These are phyloP conservation scores for Euplagia quadripunctaria DNA, from an alignment of 2,888 invertebrate genomes.

Conservation along the genomic window DNA sequence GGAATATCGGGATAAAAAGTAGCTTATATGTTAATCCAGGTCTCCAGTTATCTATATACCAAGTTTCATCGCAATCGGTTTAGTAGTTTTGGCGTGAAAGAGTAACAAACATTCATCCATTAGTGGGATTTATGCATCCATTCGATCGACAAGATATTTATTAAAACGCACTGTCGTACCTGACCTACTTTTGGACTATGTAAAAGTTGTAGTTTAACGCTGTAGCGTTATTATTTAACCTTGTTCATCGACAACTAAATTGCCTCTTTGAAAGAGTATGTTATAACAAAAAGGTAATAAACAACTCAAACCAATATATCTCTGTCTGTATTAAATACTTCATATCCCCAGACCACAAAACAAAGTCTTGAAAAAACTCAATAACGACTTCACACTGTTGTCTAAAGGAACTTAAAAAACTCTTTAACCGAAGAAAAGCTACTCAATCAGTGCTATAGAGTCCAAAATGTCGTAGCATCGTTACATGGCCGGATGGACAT, in stretches of 20 bases:
- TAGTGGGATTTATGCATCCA: no score
- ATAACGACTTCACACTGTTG: constrained; percentile 15
- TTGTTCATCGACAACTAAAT: neutral
- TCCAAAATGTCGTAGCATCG: constrained; percentile 38
- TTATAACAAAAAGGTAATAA: neutral
- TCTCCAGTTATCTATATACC: no score
- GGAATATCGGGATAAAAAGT: no score
- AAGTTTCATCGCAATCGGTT: no score
- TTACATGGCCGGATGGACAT: constrained; percentile 50
- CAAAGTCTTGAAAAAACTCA: constrained; percentile 8
- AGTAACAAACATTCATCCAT: no score
- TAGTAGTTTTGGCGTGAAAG: no score
- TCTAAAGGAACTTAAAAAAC: constrained; percentile 13
- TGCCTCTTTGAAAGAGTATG: neutral
- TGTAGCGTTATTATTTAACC: neutral
- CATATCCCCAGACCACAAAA: constrained; percentile 12
- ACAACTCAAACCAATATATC: neutral
- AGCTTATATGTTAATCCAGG: no score
- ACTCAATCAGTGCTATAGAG: constrained; percentile 39
- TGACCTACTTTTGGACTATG: neutral
- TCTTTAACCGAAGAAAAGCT: constrained; percentile 27
- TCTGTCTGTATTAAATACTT: constrained; percentile 2
- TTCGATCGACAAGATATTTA: no score
- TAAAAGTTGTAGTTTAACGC: neutral
- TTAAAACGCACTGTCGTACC: neutral